A percentile compares a stretch with the other conserved stretches of the same genome.
These are phyloP conservation scores for Onychostruthus taczanowskii DNA, from an alignment of 2,113 vertebrate species.

Conservation along the genomic window DNA sequence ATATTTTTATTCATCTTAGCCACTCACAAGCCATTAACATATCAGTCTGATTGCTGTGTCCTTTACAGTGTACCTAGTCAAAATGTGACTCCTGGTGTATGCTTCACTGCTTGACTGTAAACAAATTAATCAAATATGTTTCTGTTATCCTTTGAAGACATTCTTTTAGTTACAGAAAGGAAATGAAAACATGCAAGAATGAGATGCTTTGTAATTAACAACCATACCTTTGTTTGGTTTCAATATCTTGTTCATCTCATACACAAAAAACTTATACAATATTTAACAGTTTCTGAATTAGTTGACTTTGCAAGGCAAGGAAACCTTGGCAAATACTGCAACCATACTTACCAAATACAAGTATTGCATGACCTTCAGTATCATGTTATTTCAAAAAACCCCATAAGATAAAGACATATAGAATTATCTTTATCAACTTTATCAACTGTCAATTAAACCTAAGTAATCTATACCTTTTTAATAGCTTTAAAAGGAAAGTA, in stretches of 20 bases:
- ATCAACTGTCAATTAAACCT: background rate
- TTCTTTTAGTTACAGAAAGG: background rate
- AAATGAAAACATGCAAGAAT: background rate
- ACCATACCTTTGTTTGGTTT: constrained; percentile 17
- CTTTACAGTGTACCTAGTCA: background rate
- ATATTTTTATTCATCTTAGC: background rate
- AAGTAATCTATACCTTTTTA: background rate
- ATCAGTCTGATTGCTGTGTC: background rate
- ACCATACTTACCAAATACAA: background rate
- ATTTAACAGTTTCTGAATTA: constrained; percentile 35
- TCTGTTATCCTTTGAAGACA: background rate
- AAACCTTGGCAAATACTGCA: background rate
- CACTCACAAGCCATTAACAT: background rate
- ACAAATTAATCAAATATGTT: constrained; percentile 45
- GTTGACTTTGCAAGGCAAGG: constrained; percentile 1
- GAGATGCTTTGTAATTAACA: background rate
- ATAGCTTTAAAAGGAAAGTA: background rate
- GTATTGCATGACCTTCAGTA: background rate
- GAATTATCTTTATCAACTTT: background rate
- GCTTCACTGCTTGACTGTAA: constrained; percentile 15
- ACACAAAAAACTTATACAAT: constrained; percentile 10
- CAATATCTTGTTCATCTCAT: background rate
- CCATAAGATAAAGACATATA: background rate
- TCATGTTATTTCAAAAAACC: background rate
- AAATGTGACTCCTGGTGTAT: background rate